Conservation (phyloP, 2,888 invertebrate genomes). For the Ceramica pisi region DNA sequence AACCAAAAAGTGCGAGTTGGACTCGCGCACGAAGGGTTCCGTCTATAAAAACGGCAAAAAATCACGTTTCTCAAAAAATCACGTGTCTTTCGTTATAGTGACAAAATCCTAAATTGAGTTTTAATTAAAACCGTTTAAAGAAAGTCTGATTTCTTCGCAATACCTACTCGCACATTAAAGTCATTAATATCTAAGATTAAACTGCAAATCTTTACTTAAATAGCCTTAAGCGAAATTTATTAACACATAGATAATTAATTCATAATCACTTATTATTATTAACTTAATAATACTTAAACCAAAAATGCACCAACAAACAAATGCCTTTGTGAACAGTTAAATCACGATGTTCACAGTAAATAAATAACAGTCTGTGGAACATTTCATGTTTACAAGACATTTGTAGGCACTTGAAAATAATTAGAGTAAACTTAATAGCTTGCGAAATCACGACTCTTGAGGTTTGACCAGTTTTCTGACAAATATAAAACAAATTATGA, state of each 20-base stretch:
- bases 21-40: too few relatives aligned
- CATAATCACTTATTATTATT: too few relatives aligned
- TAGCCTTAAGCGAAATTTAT: background rate
- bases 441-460: conserved; percentile 20
- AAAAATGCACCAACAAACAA: conserved; percentile 10
- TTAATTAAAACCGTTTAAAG: too few relatives aligned
- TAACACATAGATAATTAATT: background rate
- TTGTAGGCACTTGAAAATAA: conserved; percentile 50
- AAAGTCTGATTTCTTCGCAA: too few relatives aligned
- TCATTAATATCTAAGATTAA: background rate
- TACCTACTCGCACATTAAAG: too few relatives aligned
- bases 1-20: too few relatives aligned
- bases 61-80: too few relatives aligned
- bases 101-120: too few relatives aligned
- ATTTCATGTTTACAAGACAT: conserved; percentile 44
- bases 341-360: conserved; percentile 38
- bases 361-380: conserved; percentile 23
- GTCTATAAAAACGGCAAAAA: too few relatives aligned
- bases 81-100: too few relatives aligned
- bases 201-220: background rate
- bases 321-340: background rate
- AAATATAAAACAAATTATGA: conserved; percentile 16
- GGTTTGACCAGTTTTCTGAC: background rate
- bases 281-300: conserved; percentile 19
- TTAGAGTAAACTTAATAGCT: conserved; percentile 30